These are phyloP conservation scores for Sycophila texana DNA, from an alignment of 2,888 invertebrate species.

Conservation along the genomic window DNA sequence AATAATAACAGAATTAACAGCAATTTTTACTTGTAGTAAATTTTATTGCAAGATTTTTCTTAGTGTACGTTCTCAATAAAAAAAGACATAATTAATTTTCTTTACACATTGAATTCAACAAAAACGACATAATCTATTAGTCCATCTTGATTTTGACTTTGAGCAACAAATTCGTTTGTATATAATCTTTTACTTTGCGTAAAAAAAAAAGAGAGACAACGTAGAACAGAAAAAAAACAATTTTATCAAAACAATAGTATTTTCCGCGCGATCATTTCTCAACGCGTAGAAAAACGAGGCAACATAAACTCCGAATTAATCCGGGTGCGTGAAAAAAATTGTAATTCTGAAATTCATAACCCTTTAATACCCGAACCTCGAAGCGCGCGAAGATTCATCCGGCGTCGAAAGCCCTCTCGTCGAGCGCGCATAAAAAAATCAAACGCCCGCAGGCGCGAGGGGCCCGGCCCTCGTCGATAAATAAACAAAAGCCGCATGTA, in stretches of 20 bases:
- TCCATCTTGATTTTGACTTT: too few species aligned
- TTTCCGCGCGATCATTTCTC: constrained; percentile 6
- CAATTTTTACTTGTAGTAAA: too few species aligned
- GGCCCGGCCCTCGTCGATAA: not conserved
- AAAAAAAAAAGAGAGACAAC: not conserved
- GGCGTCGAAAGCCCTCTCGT: not conserved
- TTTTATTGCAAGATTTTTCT: too few species aligned
- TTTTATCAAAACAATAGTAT: not conserved
- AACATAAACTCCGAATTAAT: constrained; percentile 45
- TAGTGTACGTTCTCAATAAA: too few species aligned
- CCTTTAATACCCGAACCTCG: constrained; percentile 29
- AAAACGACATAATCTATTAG: too few species aligned
- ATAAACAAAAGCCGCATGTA: constrained; percentile 45
- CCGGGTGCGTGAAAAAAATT: constrained; percentile 15
- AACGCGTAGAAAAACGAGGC: constrained; percentile 8
- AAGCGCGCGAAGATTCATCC: not conserved
- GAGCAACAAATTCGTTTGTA: too few species aligned
- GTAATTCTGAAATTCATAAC: constrained; percentile 46
- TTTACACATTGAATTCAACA: too few species aligned
- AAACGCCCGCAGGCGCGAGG: not conserved
- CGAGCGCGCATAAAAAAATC: constrained; percentile 30
- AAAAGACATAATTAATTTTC: too few species aligned
- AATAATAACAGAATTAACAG: too few species aligned
- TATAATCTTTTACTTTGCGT: too few species aligned
- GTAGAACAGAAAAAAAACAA: not conserved